Conservation (phyloP, 2,888 invertebrate genomes). For the Nomada hirtipes region DNA sequence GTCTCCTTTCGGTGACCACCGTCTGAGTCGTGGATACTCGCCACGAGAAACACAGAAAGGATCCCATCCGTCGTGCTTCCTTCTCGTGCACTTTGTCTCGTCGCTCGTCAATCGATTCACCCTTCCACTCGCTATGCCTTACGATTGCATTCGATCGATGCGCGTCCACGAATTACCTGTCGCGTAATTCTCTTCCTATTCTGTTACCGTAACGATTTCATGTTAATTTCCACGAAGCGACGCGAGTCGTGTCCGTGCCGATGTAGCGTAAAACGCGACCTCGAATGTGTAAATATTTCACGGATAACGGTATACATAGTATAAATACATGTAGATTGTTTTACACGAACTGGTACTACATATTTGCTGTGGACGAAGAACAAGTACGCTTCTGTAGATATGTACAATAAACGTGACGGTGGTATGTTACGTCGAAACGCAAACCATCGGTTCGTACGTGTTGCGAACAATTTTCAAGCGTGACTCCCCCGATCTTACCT, state of each 20-base stretch:
- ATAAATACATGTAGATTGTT: conserved; percentile 64
- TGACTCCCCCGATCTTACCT: too few relatives aligned
- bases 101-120: background rate
- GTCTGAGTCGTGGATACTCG: conserved; percentile 80
- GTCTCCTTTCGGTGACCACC: conserved; percentile 86
- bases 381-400: conserved; percentile 75
- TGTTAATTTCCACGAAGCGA: background rate
- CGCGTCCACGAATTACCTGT: background rate
- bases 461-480: too few relatives aligned
- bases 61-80: conserved; percentile 8
- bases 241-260: background rate
- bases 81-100: background rate
- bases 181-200: background rate
- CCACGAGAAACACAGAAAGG: too few relatives aligned
- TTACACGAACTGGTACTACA: conserved; percentile 66
- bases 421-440: conserved; percentile 27
- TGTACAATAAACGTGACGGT: conserved; percentile 74
- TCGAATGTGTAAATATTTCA: conserved; percentile 56
- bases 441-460: too few relatives aligned
- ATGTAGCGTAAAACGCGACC: conserved; percentile 16
- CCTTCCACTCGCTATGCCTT: background rate
- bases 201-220: background rate
- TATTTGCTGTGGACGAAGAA: conserved; percentile 50
- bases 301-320: conserved; percentile 49
- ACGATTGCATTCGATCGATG: background rate